Evolutionary conservation across 2,113 vertebrate species (phyloP).

Genomic region (Penelope pileata): DNA sequence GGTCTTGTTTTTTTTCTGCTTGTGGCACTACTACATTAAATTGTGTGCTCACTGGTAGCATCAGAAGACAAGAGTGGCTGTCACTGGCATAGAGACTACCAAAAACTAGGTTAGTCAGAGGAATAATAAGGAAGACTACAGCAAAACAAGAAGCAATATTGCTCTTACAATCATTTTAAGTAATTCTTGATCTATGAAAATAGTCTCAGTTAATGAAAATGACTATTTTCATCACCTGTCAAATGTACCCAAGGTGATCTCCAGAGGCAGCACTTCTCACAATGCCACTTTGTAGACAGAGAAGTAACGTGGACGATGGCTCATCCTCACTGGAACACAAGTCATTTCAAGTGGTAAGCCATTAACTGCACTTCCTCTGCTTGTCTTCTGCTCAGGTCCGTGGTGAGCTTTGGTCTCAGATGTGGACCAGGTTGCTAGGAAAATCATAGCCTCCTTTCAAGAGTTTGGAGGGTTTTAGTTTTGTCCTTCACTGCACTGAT

Average conservation of each 20-base stretch:
- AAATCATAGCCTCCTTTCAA: neutral
- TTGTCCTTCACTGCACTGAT: neutral
- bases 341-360: neutral
- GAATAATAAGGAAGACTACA: neutral
- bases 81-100: neutral
- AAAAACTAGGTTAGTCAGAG: neutral
- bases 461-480: neutral
- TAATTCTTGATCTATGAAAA: neutral
- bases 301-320: neutral
- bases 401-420: neutral
- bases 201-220: neutral
- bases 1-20: neutral
- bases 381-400: neutral
- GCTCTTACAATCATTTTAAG: neutral
- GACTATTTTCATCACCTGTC: neutral
- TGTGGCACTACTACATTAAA: neutral
- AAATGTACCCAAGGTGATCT: neutral
- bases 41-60: neutral
- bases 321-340: neutral
- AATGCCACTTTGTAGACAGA: neutral
- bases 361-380: neutral
- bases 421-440: neutral
- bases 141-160: neutral
- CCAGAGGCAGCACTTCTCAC: neutral
- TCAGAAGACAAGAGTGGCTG: neutral